These are phyloP conservation scores for Apocrypta bakeri DNA, from an alignment of 1,140 invertebrate genomes.

Conservation along the genomic window DNA sequence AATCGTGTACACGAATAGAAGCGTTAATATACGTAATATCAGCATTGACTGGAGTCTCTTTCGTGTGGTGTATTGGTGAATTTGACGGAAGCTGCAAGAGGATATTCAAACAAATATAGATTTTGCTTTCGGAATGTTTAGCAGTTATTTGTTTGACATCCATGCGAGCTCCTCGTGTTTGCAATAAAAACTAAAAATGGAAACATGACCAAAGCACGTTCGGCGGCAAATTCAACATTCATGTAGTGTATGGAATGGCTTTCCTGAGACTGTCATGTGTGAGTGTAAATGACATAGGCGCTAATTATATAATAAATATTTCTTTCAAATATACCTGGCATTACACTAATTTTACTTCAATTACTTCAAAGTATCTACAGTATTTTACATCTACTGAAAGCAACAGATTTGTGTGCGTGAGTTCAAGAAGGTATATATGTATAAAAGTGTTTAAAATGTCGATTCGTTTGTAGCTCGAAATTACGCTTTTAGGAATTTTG, in stretches of 20 bases:
- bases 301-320: neutral
- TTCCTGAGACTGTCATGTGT: neutral
- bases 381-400: conserved; percentile 40
- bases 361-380: conserved; percentile 29
- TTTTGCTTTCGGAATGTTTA: conserved; percentile 13
- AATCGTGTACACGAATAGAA: neutral
- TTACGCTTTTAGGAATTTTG: neutral
- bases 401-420: neutral
- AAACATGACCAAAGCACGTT: conserved; percentile 30
- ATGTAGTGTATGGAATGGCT: neutral
- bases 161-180: conserved; percentile 24
- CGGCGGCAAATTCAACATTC: conserved; percentile 8
- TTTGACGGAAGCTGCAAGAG: conserved; percentile 15
- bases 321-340: neutral
- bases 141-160: conserved; percentile 38
- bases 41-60: conserved; percentile 32
- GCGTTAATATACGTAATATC: conserved; percentile 21
- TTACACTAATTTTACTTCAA: conserved; percentile 37
- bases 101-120: conserved; percentile 4
- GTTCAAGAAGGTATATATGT: neutral
- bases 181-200: conserved; percentile 42
- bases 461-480: conserved; percentile 1
- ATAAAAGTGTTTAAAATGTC: conserved; percentile 5
- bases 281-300: neutral
- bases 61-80: conserved; percentile 7